Evolutionary conservation across 2,888 invertebrate species (phyloP), one percentile per base, ranked within the genome.

Genomic region (Auanema sp.): DNA sequence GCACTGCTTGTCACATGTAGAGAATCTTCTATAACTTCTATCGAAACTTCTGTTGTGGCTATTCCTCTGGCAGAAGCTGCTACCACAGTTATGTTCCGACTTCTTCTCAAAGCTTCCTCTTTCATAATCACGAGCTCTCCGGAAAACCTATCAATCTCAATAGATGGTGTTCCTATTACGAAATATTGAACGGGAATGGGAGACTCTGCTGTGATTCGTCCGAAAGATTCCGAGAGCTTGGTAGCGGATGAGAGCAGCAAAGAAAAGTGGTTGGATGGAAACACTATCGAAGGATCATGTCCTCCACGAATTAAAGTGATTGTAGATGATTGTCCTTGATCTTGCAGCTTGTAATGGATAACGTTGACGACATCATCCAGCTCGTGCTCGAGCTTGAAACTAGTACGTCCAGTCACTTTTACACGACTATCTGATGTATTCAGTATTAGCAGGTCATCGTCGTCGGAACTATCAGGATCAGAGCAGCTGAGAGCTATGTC

Each of bases 161-260:
- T 47, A 5, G 52, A 56, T 12, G 11, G 8, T 14, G 12, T 60
- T 3, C 68, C 72, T 40, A 71, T 42, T 0, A 72, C 41, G 51
- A 52, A 69, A 49, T 72, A 72, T 1, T 66, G 64, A 3, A 70
- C 53, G 1, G 64, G 60, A 11, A 60, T 60, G 1, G 41, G 42
- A 8, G 72, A 65, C 41, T 72, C 68, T 6, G 72, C 72, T 1
- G 70, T 65, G 0, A 72, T 66, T 44, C 70, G 47, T 10, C 72
- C 72, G 41, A 72, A 70, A 14, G 69, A 68, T 24, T 62, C 50
- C 11, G 23, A 40, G 5, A 50, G 50, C n/a, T 21, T 18, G 6
- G 51, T 41, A 40, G 57, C 44, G 16, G 62, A 62, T n/a, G 62
- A 56, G n/a, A 62, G 50, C 18, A 62, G 57, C 12, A 62, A 56